Evolutionary conservation across 2,888 invertebrate species (phyloP).

Genomic region (Baronia brevicornis): DNA sequence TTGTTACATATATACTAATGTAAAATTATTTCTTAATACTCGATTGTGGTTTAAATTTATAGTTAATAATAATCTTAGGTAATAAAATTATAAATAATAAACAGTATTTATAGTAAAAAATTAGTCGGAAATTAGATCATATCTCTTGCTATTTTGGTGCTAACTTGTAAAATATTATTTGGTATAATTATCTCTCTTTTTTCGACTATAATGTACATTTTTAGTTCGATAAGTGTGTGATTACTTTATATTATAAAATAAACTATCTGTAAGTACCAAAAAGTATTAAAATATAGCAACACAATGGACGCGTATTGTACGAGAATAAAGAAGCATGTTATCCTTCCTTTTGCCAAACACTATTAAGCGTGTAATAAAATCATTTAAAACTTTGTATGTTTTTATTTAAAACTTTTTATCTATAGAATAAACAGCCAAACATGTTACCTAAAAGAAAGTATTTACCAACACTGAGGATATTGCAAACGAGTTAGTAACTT

Average conservation of each 20-base stretch:
- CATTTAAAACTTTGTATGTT: conserved; percentile 37
- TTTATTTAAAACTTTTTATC: conserved; percentile 25
- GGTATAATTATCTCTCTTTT: conserved; percentile 11
- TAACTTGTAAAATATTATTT: conserved; percentile 35
- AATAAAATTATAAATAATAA: conserved; percentile 10
- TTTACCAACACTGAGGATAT: background rate
- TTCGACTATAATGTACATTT: conserved; percentile 32
- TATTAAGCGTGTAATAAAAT: conserved; percentile 59
- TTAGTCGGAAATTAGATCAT: conserved; percentile 28
- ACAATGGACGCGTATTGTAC: conserved; percentile 35
- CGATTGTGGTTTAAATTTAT: too few species aligned
- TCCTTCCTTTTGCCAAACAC: conserved; percentile 71
- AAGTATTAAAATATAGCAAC: conserved; percentile 57
- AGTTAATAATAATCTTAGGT: conserved; percentile 3
- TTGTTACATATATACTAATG: conserved; percentile 11
- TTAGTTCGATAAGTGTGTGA: conserved; percentile 26
- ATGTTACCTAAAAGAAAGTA: background rate
- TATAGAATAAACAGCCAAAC: too few species aligned
- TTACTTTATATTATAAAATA: conserved; percentile 27
- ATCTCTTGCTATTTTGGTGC: conserved; percentile 60
- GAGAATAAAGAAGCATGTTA: conserved; percentile 45
- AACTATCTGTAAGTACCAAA: conserved; percentile 61
- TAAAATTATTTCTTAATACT: too few species aligned
- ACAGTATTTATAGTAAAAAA: conserved; percentile 17
- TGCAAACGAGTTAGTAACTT: conserved; percentile 1